These are phyloP conservation scores for Corydoras maculifer DNA, from an alignment of 2,113 vertebrate genomes.

Conservation along the genomic window DNA sequence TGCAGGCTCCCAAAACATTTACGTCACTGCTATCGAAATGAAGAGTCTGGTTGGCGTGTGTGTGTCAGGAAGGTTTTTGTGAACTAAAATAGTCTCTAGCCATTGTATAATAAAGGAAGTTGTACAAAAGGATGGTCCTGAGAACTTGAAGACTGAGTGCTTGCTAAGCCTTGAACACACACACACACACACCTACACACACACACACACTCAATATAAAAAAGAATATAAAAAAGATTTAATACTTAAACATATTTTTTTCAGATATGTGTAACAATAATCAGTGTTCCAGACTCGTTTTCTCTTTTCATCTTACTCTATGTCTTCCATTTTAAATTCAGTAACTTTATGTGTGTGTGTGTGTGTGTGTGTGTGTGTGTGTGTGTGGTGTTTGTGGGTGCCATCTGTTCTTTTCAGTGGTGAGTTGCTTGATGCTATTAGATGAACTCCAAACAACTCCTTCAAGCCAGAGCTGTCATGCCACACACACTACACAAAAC, in stretches of 20 bases:
- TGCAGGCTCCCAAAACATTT: conserved; percentile 10
- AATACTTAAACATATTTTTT: no score
- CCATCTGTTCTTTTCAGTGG: conserved; percentile 40
- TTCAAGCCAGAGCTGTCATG: conserved; percentile 21
- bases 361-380: conserved; percentile 30
- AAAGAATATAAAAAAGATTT: no score
- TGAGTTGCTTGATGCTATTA: conserved; percentile 29
- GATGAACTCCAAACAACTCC: conserved; percentile 26
- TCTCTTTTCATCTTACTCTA: no score
- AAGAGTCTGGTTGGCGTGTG: conserved; percentile 5
- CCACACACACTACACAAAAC: conserved; percentile 23
- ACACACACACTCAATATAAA: no score
- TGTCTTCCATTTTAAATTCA: not conserved
- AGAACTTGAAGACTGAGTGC: conserved; percentile 23
- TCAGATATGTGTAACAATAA: no score
- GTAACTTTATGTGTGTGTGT: conserved; percentile 22
- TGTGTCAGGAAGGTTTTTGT: conserved; percentile 35
- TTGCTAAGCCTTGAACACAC: not conserved
- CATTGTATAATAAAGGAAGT: conserved; percentile 37
- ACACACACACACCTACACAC: not conserved
- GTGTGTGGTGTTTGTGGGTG: conserved; percentile 8
- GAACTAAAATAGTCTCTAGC: conserved; percentile 34
- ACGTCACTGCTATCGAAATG: conserved; percentile 9
- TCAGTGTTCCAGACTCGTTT: no score
- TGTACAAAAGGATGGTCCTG: conserved; percentile 23